These are phyloP conservation scores for Enteromius viviparus DNA, from an alignment of 2,797 vertebrate genomes.

Conservation along the genomic window DNA sequence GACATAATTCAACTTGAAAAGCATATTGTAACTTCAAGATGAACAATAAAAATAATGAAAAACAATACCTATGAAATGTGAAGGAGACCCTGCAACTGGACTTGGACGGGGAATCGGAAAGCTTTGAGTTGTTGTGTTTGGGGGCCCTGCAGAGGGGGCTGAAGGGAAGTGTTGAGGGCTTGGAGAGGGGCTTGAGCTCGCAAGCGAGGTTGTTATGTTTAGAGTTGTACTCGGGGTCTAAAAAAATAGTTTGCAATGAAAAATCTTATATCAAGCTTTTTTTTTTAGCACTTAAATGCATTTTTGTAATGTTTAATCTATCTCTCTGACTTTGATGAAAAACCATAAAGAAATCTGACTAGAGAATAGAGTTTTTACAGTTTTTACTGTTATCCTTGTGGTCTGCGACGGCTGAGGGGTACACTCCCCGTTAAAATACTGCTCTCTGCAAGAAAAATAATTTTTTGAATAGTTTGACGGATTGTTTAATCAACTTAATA, in stretches of 20 bases:
- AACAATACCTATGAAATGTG: not conserved
- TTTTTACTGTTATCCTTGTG: not conserved
- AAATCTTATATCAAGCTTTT: not conserved
- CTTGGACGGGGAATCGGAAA: not conserved
- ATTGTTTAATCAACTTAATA: not conserved
- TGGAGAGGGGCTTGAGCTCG: not conserved
- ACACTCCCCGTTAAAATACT: not conserved
- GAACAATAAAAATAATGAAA: not conserved
- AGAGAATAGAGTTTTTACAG: not conserved
- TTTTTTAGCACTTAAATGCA: too few species aligned
- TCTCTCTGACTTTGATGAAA: not conserved
- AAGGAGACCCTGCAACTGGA: accelerated
- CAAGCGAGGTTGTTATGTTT: too few species aligned
- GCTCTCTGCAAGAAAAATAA: not conserved
- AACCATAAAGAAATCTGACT: not conserved
- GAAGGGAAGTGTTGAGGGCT: not conserved
- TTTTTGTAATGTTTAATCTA: not conserved
- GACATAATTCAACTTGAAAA: not conserved
- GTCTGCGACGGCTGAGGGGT: not conserved
- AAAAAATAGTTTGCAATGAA: too few species aligned
- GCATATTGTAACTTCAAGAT: not conserved
- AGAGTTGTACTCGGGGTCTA: not conserved
- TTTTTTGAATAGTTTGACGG: not conserved
- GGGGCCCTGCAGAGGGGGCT: too few species aligned
- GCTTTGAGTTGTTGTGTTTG: too few species aligned